phyloP scores from a whole-genome alignment of 2,113 vertebrate genomes.

The human (Homo sapiens) region DNA sequence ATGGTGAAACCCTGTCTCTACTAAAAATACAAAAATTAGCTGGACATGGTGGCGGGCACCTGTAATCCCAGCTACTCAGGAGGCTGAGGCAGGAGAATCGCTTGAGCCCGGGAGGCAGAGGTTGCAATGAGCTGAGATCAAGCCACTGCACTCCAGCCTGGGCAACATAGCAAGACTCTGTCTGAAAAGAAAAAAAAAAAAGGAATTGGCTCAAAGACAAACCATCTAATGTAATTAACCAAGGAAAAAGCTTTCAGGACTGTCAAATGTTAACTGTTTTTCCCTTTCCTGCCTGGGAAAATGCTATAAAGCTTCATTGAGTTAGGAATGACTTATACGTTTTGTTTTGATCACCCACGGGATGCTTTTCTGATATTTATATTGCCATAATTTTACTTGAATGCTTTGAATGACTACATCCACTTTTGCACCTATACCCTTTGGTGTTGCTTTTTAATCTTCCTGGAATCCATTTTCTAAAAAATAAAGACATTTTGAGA shows the following conservation, averaged over 20 bases:
- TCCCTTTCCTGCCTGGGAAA: constrained; percentile 79
- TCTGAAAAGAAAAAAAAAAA: neutral
- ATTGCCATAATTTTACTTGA: constrained; percentile 87
- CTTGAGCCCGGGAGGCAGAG: no score
- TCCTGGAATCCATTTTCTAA: constrained; percentile 93
- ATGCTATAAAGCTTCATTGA: constrained; percentile 83
- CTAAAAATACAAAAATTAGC: no score
- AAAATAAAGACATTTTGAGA: constrained; percentile 90
- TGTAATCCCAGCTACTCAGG: no score
- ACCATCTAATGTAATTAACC: constrained; percentile 86
- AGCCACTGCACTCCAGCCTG: no score
- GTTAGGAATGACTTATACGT: constrained; percentile 86
- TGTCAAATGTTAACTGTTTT: constrained; percentile 78
- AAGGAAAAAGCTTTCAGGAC: constrained; percentile 84
- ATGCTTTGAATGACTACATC: constrained; percentile 87
- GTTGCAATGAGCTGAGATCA: no score
- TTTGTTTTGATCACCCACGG: constrained; percentile 85
- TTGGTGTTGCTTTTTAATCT: constrained; percentile 90
- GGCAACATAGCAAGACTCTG: no score
- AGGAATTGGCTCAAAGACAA: constrained; percentile 85
- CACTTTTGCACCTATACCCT: constrained; percentile 84
- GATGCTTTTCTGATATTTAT: constrained; percentile 90
- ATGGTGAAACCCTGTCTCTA: no score
- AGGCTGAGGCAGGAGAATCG: no score
- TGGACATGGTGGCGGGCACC: no score